Evolutionary conservation across 2,888 invertebrate genomes (phyloP), one percentile per base, ranked within the genome.

Genomic region (Odontocolon sp.): DNA sequence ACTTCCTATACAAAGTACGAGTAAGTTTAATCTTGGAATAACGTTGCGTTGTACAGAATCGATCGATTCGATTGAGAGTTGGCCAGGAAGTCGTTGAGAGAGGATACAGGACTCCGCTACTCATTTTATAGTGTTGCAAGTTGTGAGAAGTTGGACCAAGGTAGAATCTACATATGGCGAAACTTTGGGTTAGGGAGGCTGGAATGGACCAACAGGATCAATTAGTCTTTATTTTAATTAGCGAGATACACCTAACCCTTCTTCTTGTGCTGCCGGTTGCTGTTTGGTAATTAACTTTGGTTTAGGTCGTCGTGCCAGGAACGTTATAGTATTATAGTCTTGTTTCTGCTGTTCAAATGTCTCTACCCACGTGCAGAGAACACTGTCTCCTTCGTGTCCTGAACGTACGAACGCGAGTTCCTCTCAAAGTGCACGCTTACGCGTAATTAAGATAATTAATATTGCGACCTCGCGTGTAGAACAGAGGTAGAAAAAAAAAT

Each of bases 171-270:
- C 14, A 31, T 26, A 9, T 31, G n/a, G 18, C 36, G 40, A 52
- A 83, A 86, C 82, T 85, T 84, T 69, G 78, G 33, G 54, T 16
- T 59, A 67, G 66, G n/a, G 59, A 28, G 56, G 72, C 9, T 14
- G 54, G 63, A 52, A 63, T 42, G 36, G 71, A 76, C 45, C 40
- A 67, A 50, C 63, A 40, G 81, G 81, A 84, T 86, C 86, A 86
- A 88, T 88, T 87, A 87, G 87, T 85, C 86, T 86, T 86, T 84
- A 87, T 88, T 87, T 82, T 86, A 87, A 87, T 87, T 86, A 88
- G 84, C 83, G 77, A 63, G 33, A 36, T 56, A 38, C n/a, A 38
- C 50, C 28, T 16, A 18, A 45, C 31, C 18, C 16, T 16, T 5
- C 21, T 11, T 23, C 40, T 57, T 26, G 5, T 11, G 61, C 31